A percentile compares a stretch with the other conserved stretches of the same genome.
Conservation (phyloP, 2,797 vertebrate species). For the Epinephelus coioides region DNA sequence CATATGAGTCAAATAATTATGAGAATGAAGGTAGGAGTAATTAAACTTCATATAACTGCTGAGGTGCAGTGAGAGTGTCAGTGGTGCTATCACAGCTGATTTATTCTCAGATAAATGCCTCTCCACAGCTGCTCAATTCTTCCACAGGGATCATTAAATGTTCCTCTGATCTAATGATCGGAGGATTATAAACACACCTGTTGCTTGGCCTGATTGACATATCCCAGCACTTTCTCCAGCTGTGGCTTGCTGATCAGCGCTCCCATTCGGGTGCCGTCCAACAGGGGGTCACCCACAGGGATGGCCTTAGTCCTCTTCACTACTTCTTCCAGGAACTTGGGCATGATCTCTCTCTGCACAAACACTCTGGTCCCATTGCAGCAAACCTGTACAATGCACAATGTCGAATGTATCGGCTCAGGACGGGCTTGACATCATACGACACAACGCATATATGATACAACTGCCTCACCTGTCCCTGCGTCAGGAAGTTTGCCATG, state of each 20-base stretch:
- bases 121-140: neutral
- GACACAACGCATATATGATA: too few relatives aligned
- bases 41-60: neutral
- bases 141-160: neutral
- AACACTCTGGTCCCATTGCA: constrained; percentile 96
- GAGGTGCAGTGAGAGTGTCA: neutral
- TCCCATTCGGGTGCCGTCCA: constrained; percentile 93
- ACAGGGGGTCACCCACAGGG: constrained; percentile 91
- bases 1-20: neutral
- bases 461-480: constrained; percentile 89
- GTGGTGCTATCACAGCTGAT: neutral
- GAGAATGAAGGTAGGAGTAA: neutral
- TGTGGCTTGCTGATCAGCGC: constrained; percentile 93
- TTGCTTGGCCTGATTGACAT: constrained; percentile 89
- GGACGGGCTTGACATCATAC: neutral
- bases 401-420: fast-evolving
- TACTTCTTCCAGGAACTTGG: constrained; percentile 91
- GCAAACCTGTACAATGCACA: constrained; percentile 89
- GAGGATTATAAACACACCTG: constrained; percentile 83
- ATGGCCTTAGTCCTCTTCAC: constrained; percentile 93
- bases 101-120: constrained; percentile 2
- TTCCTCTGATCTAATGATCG: neutral
- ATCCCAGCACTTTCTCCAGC: constrained; percentile 92
- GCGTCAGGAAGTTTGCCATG: constrained; percentile 97
- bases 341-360: constrained; percentile 93